Evolutionary conservation across 2,888 invertebrate genomes (phyloP).

Genomic region (Hipparchia sbordonii): DNA sequence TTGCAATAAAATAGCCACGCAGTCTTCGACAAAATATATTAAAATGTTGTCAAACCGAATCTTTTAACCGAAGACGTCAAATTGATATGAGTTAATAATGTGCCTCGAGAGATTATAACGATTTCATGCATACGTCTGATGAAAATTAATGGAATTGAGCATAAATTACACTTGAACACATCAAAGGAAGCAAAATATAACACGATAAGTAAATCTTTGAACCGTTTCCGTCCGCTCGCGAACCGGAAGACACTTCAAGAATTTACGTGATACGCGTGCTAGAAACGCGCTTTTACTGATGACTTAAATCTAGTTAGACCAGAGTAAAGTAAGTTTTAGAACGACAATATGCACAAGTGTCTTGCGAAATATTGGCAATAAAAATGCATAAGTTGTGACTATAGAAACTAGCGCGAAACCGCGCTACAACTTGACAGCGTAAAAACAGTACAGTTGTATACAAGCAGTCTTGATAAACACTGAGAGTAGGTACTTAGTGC

Average conservation of each 20-base stretch:
- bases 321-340: constrained; percentile 61
- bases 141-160: constrained; percentile 64
- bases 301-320: constrained; percentile 66
- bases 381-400: constrained; percentile 82
- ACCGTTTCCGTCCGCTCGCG: constrained; percentile 39
- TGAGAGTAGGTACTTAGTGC: constrained; percentile 80
- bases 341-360: constrained; percentile 62
- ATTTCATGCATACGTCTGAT: constrained; percentile 37
- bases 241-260: constrained; percentile 28
- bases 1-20: constrained; percentile 38
- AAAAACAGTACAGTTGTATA: constrained; percentile 78
- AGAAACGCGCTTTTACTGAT: constrained; percentile 48
- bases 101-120: constrained; percentile 32
- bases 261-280: constrained; percentile 26
- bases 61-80: not conserved
- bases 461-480: constrained; percentile 83
- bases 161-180: constrained; percentile 75
- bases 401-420: constrained; percentile 61
- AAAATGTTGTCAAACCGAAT: not conserved
- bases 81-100: constrained; percentile 29
- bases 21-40: constrained; percentile 34
- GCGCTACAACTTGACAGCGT: constrained; percentile 67
- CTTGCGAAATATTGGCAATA: constrained; percentile 76
- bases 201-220: constrained; percentile 50
- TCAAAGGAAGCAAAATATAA: constrained; percentile 67